Conservation (phyloP, 2,113 vertebrate species). For the Clarias macrocephalus region DNA sequence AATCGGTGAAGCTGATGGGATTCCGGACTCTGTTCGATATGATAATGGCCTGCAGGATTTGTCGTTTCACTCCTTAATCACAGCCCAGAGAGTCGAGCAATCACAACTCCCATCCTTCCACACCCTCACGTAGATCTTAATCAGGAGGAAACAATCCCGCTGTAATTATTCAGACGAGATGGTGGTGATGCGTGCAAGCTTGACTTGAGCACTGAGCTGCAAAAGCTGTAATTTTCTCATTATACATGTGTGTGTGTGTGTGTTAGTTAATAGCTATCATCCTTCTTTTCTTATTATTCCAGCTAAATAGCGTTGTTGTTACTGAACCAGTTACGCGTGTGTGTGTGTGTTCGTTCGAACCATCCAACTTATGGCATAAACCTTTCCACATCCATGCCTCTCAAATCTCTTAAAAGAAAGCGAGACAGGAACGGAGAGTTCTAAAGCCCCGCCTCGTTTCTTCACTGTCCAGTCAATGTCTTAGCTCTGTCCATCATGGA, state of each 20-base stretch:
- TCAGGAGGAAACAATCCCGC: slow-evolving; percentile 4
- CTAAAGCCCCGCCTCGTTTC: not conserved
- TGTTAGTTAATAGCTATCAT: not conserved
- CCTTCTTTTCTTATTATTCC: not conserved
- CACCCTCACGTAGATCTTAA: not conserved
- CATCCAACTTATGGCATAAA: not conserved
- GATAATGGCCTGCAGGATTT: not conserved
- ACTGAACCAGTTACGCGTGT: not conserved
- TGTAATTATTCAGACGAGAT: not conserved
- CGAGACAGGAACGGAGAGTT: not conserved
- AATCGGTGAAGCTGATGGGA: too few relatives aligned
- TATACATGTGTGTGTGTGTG: not conserved
- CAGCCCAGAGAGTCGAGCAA: not conserved
- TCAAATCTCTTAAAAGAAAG: not conserved
- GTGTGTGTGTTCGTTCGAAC: not conserved
- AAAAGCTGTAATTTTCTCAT: not conserved
- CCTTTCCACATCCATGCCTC: not conserved
- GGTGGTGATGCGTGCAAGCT: too few relatives aligned
- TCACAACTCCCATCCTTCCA: not conserved
- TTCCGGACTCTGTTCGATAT: too few relatives aligned
- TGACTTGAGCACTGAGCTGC: not conserved
- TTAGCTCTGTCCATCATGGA: not conserved
- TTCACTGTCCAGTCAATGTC: not conserved
- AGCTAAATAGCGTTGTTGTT: not conserved
- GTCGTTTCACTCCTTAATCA: slow-evolving; percentile 1